These are phyloP conservation scores for Amyelois transitella DNA, from an alignment of 1,140 invertebrate species.

Conservation along the genomic window DNA sequence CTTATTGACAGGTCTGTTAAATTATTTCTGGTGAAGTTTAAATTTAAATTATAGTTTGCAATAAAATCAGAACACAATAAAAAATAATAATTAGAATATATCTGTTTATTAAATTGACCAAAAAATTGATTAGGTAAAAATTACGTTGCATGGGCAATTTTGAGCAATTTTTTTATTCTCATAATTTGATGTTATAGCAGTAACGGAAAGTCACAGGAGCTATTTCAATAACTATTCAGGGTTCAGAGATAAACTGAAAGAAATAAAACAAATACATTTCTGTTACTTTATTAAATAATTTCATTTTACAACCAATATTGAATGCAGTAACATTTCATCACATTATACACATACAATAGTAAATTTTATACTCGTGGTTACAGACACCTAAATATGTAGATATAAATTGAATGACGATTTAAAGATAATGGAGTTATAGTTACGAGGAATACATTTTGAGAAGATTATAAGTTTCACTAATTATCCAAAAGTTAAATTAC, in stretches of 20 bases:
- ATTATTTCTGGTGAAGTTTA: too few species aligned
- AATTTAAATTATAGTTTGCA: too few species aligned
- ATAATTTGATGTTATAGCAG: neutral
- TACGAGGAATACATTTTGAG: conserved; percentile 31
- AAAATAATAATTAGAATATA: too few species aligned
- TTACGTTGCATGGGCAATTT: too few species aligned
- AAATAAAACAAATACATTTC: conserved; percentile 25
- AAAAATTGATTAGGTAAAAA: too few species aligned
- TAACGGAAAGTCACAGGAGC: neutral
- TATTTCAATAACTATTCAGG: neutral
- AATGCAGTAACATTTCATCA: conserved; percentile 69
- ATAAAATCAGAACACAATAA: too few species aligned
- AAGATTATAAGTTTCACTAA: conserved; percentile 28
- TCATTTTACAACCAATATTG: conserved; percentile 68
- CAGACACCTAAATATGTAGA: conserved; percentile 57
- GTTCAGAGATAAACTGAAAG: neutral
- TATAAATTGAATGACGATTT: conserved; percentile 45
- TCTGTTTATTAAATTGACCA: too few species aligned
- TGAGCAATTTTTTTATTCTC: too few species aligned
- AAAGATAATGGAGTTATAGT: conserved; percentile 39
- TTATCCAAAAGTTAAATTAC: conserved; percentile 28
- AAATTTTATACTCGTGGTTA: conserved; percentile 51
- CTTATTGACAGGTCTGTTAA: too few species aligned
- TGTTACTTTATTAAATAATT: conserved; percentile 72
- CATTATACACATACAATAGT: conserved; percentile 56